phyloP scores from a whole-genome alignment of 2,888 invertebrate genomes.

The Leptinotarsa haldemani region DNA sequence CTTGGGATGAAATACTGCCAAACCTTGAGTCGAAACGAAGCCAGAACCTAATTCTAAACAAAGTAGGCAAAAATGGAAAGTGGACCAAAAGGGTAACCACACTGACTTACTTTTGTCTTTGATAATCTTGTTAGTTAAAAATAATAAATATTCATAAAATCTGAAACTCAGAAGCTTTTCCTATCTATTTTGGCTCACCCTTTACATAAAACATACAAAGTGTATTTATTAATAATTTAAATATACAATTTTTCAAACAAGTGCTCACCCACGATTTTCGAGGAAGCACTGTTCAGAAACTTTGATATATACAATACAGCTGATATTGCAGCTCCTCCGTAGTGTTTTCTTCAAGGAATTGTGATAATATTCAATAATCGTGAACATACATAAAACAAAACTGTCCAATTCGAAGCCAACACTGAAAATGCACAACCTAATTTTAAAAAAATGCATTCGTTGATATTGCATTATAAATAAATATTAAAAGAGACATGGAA shows the following conservation, averaged over 20 bases:
- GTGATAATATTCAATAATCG: constrained; percentile 28
- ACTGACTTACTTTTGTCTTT: not conserved
- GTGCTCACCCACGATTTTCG: constrained; percentile 40
- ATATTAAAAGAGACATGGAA: constrained; percentile 27
- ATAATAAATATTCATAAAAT: not conserved
- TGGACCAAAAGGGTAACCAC: not conserved
- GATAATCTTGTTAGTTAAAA: not conserved
- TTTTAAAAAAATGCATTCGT: not conserved
- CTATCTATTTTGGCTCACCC: constrained; percentile 18
- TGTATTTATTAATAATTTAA: constrained; percentile 25
- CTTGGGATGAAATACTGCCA: not conserved
- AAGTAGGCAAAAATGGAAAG: not conserved
- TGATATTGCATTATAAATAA: constrained; percentile 28
- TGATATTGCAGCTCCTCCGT: constrained; percentile 23
- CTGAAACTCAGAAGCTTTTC: constrained; percentile 5
- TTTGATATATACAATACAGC: constrained; percentile 34
- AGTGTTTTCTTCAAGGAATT: constrained; percentile 33
- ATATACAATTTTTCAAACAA: constrained; percentile 39
- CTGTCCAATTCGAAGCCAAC: constrained; percentile 41
- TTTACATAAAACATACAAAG: constrained; percentile 18
- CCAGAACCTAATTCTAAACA: not conserved
- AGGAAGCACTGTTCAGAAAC: constrained; percentile 45
- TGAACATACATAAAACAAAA: constrained; percentile 12
- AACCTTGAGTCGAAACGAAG: not conserved
- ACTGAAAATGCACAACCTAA: constrained; percentile 12